A percentile compares a stretch with the other conserved stretches of the same genome.
Evolutionary conservation across 2,113 vertebrate species (phyloP).

Genomic region (Nothobranchius furzeri): DNA sequence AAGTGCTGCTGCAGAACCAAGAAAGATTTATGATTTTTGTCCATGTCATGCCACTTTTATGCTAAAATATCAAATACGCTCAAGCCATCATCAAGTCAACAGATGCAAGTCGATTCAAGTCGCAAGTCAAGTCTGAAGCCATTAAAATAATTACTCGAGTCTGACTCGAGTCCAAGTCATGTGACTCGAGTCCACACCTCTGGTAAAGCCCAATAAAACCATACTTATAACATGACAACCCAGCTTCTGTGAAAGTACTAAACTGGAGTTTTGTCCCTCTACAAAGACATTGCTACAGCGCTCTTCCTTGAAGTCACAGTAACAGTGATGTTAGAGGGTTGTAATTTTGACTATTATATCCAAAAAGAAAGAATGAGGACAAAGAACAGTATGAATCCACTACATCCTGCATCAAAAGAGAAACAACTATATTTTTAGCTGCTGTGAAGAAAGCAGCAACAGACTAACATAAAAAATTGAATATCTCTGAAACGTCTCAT

Average conservation of each 20-base stretch:
- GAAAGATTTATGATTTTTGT: too few relatives aligned
- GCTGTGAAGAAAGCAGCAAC: slow-evolving; percentile 26
- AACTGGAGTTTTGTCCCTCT: neutral
- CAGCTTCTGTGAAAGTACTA: neutral
- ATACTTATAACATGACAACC: neutral
- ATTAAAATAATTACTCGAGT: too few relatives aligned
- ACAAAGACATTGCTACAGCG: neutral
- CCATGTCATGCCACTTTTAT: too few relatives aligned
- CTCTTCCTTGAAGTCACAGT: slow-evolving; percentile 17
- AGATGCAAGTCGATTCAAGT: too few relatives aligned
- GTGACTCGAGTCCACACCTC: too few relatives aligned
- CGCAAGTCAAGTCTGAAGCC: too few relatives aligned
- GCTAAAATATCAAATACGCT: too few relatives aligned
- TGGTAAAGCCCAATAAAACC: too few relatives aligned
- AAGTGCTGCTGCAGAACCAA: too few relatives aligned
- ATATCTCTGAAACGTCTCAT: slow-evolving; percentile 36
- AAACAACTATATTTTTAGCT: slow-evolving; percentile 47
- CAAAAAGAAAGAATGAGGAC: slow-evolving; percentile 56
- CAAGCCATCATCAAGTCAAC: too few relatives aligned
- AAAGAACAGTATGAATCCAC: slow-evolving; percentile 13
- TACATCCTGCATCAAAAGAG: slow-evolving; percentile 40
- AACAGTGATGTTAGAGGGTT: slow-evolving; percentile 8
- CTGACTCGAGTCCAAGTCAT: too few relatives aligned
- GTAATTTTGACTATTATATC: slow-evolving; percentile 24
- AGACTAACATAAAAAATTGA: slow-evolving; percentile 46